Percentiles rank a stretch among this genome's conserved stretches.
phyloP scores from a whole-genome alignment of 1,140 invertebrate genomes.

The Bombus breviceps region DNA sequence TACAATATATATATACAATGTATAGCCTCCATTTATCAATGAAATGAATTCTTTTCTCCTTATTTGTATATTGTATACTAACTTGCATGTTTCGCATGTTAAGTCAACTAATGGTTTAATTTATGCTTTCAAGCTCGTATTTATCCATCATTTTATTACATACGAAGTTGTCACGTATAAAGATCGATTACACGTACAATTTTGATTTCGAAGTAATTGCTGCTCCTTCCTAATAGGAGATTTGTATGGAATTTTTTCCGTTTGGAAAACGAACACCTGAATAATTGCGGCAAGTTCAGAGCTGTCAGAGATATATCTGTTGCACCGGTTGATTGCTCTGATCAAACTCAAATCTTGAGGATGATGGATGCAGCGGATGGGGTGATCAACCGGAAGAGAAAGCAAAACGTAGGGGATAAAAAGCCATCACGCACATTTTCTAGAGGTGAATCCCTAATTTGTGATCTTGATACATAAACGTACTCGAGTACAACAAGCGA shows the following conservation, averaged over 20 bases:
- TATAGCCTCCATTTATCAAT: background rate
- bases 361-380: constrained; percentile 97
- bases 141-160: background rate
- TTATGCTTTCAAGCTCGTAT: constrained; percentile 4
- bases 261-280: constrained; percentile 98
- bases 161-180: background rate
- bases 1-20: too few species aligned
- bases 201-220: constrained; percentile 36
- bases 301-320: constrained; percentile 98
- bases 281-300: constrained; percentile 99
- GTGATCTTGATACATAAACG: constrained; percentile 37
- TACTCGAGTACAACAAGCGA: background rate
- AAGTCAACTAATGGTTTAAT: background rate
- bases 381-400: constrained; percentile 87
- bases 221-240: constrained; percentile 43
- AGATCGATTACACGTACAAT: background rate
- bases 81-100: constrained; percentile 35
- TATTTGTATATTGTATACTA: background rate
- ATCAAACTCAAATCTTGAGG: constrained; percentile 92
- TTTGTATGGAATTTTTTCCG: constrained; percentile 90
- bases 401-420: constrained; percentile 72
- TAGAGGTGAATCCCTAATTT: constrained; percentile 46
- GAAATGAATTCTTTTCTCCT: constrained; percentile 20
- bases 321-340: constrained; percentile 94
- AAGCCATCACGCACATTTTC: constrained; percentile 31